phyloP scores from a whole-genome alignment of 2,113 vertebrate species.

The Eira barbara region DNA sequence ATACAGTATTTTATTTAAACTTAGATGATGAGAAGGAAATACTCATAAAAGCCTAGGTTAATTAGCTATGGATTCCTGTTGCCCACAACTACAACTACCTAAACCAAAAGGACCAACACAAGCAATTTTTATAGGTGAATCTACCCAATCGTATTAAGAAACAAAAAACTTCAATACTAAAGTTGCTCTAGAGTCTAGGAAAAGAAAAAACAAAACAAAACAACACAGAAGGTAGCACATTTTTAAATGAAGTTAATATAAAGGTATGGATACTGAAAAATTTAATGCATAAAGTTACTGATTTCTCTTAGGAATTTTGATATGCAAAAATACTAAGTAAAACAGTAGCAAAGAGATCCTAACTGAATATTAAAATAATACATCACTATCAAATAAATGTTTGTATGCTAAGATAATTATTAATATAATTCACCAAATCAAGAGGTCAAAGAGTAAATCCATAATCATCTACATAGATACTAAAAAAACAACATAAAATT shows the following conservation, averaged over 20 bases:
- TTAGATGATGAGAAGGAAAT: not conserved
- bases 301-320: not conserved
- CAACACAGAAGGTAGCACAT: not conserved
- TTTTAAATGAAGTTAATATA: not conserved
- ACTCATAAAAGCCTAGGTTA: not conserved
- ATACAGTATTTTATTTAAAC: not conserved
- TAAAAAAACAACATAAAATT: not conserved
- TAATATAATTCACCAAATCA: not conserved
- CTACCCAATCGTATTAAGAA: not conserved
- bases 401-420: not conserved
- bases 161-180: not conserved
- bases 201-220: not conserved
- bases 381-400: not conserved
- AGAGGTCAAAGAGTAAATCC: not conserved
- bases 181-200: not conserved
- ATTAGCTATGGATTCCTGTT: not conserved
- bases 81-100: not conserved
- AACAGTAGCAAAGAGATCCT: not conserved
- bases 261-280: not conserved
- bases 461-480: not conserved
- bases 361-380: not conserved
- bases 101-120: not conserved
- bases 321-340: conserved; percentile 1
- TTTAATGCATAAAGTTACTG: not conserved
- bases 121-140: not conserved